phyloP scores from a whole-genome alignment of 2,888 invertebrate genomes.

The Chironomus riparius region DNA sequence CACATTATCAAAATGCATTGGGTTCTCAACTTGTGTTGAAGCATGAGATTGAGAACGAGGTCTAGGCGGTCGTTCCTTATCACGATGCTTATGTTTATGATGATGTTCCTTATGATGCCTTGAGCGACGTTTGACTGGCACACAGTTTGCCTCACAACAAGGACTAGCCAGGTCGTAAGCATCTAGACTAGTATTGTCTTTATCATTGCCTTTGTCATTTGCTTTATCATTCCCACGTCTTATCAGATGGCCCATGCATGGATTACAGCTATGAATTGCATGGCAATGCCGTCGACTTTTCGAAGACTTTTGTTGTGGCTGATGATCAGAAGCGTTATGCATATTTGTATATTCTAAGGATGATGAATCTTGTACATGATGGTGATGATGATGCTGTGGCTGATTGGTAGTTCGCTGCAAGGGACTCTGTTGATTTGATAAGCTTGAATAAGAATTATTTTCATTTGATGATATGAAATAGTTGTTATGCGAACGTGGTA shows the following conservation, averaged over 20 bases:
- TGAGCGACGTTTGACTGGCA: constrained; percentile 53
- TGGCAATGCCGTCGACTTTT: constrained; percentile 40
- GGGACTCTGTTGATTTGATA: constrained; percentile 38
- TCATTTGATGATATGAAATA: constrained; percentile 33
- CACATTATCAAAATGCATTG: not conserved
- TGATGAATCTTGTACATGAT: constrained; percentile 33
- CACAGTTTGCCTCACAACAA: constrained; percentile 78
- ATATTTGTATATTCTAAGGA: constrained; percentile 28
- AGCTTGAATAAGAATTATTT: constrained; percentile 3
- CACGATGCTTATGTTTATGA: constrained; percentile 49
- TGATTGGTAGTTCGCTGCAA: constrained; percentile 34
- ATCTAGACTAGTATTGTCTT: constrained; percentile 70
- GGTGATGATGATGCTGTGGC: constrained; percentile 33
- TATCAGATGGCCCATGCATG: constrained; percentile 54
- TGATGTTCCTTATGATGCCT: constrained; percentile 53
- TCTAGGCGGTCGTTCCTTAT: constrained; percentile 42
- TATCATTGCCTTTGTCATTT: constrained; percentile 56
- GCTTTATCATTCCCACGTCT: constrained; percentile 42
- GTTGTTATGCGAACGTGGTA: constrained; percentile 34
- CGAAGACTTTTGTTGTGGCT: constrained; percentile 34
- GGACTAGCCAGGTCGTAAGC: constrained; percentile 81
- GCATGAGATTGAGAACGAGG: constrained; percentile 37
- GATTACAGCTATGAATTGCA: constrained; percentile 54
- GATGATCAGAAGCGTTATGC: not conserved
- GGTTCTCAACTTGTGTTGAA: constrained; percentile 29